These are phyloP conservation scores for Pegoplata infirma DNA, from an alignment of 2,888 invertebrate species.

Conservation along the genomic window DNA sequence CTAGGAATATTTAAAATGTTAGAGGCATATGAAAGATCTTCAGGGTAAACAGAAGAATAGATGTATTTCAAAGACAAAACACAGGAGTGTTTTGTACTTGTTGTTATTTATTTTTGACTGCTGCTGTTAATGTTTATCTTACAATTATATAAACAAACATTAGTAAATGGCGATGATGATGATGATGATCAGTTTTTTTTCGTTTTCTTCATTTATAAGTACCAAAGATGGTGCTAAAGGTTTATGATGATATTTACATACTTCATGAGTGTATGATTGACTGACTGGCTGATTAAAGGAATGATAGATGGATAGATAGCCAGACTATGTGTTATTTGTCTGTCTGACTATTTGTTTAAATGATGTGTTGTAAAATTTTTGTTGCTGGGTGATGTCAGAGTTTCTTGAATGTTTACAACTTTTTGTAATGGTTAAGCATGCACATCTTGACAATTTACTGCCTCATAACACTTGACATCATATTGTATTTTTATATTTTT, in stretches of 20 bases:
- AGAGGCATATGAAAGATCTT: too few relatives aligned
- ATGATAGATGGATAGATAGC: too few relatives aligned
- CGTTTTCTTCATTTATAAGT: not conserved
- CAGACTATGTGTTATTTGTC: too few relatives aligned
- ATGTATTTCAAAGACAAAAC: not conserved
- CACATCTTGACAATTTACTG: slow-evolving; percentile 56
- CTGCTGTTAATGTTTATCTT: slow-evolving; percentile 41
- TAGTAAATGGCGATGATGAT: slow-evolving; percentile 4
- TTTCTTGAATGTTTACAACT: slow-evolving; percentile 6
- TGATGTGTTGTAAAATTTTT: not conserved
- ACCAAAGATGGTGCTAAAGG: slow-evolving; percentile 44
- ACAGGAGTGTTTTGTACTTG: slow-evolving; percentile 15
- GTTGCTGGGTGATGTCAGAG: not conserved
- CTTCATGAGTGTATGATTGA: slow-evolving; percentile 38
- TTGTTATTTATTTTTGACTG: not conserved
- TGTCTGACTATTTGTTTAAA: not conserved
- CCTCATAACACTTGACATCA: slow-evolving; percentile 59
- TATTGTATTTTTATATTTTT: slow-evolving; percentile 17
- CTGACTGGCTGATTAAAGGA: too few relatives aligned
- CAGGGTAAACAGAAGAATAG: too few relatives aligned
- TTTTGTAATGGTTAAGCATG: slow-evolving; percentile 37
- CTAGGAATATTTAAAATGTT: too few relatives aligned
- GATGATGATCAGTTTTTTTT: slow-evolving; percentile 23
- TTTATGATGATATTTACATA: slow-evolving; percentile 47
- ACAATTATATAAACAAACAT: slow-evolving; percentile 51